These are phyloP conservation scores for Esox masquinongy DNA, from an alignment of 2,797 vertebrate genomes.

Conservation along the genomic window DNA sequence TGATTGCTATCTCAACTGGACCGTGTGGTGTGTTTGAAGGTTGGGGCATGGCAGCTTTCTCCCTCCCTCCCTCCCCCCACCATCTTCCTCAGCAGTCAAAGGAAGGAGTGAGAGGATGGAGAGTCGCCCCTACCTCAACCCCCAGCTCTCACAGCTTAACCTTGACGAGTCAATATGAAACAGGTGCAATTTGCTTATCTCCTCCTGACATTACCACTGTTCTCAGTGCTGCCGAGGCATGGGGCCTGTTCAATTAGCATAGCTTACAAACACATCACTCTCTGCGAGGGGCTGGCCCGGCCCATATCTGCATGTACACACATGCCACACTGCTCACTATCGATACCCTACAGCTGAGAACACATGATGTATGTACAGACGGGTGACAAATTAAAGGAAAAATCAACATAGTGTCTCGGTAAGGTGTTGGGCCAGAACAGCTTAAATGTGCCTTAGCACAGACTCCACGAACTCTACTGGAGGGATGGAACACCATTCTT, in stretches of 20 bases:
- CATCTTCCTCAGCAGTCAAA: conserved; percentile 49
- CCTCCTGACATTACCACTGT: conserved; percentile 76
- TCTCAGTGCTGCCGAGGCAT: conserved; percentile 67
- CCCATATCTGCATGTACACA: not conserved
- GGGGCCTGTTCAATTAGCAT: conserved; percentile 70
- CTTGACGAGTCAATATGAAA: conserved; percentile 83
- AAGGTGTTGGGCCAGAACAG: no score
- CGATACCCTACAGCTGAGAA: not conserved
- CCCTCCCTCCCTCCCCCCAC: conserved; percentile 29
- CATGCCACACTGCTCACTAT: not conserved
- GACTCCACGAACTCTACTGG: no score
- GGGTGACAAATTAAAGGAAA: no score
- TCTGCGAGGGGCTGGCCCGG: conserved; percentile 35
- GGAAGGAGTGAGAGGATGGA: conserved; percentile 44
- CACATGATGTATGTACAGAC: conserved; percentile 11
- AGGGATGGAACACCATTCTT: no score
- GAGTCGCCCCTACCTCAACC: conserved; percentile 51
- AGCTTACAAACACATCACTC: conserved; percentile 73
- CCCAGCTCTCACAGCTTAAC: conserved; percentile 72
- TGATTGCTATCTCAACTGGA: conserved; percentile 58
- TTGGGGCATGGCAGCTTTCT: conserved; percentile 34
- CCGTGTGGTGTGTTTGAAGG: conserved; percentile 27
- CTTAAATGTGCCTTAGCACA: no score
- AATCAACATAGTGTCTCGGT: no score
- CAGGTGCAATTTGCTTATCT: conserved; percentile 81